A percentile compares a stretch with the other conserved stretches of the same genome.
Conservation (phyloP, 2,113 vertebrate genomes). For the Ptychochromis oligacanthus region DNA sequence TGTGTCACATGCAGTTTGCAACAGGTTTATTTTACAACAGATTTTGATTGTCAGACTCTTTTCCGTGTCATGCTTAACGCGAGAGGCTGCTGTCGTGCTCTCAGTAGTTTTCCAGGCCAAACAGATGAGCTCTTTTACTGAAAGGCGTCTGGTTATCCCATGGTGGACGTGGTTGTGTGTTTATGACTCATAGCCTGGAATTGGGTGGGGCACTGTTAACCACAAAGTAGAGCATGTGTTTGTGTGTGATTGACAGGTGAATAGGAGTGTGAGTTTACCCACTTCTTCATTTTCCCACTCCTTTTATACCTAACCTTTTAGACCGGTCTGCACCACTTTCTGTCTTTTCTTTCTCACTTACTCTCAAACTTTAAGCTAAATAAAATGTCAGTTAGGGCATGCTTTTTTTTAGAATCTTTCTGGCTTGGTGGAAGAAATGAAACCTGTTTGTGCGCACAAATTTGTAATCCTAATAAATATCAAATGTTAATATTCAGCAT, state of each 20-base stretch:
- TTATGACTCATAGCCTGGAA: constrained; percentile 61
- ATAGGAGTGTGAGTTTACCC: constrained; percentile 22
- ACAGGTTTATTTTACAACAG: neutral
- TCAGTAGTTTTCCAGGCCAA: constrained; percentile 6
- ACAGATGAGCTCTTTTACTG: neutral
- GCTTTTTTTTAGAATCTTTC: neutral
- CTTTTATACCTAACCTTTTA: constrained; percentile 11
- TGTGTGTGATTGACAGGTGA: constrained; percentile 56
- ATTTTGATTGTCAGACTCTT: neutral
- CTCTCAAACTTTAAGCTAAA: neutral
- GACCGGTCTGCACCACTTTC: neutral
- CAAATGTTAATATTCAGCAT: too few relatives aligned
- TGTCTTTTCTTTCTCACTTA: neutral
- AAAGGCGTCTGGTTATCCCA: neutral
- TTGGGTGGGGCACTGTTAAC: constrained; percentile 57
- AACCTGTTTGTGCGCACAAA: too few relatives aligned
- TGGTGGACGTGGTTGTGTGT: neutral
- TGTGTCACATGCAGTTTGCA: neutral
- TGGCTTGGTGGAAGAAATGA: neutral
- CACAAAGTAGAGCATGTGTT: constrained; percentile 25
- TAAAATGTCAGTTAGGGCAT: neutral
- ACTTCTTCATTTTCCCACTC: constrained; percentile 9
- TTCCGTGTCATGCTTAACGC: neutral
- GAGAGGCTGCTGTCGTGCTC: neutral
- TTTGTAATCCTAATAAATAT: too few relatives aligned